Conservation (phyloP, 2,797 vertebrate genomes). For the Pseudochirops corinnae region DNA sequence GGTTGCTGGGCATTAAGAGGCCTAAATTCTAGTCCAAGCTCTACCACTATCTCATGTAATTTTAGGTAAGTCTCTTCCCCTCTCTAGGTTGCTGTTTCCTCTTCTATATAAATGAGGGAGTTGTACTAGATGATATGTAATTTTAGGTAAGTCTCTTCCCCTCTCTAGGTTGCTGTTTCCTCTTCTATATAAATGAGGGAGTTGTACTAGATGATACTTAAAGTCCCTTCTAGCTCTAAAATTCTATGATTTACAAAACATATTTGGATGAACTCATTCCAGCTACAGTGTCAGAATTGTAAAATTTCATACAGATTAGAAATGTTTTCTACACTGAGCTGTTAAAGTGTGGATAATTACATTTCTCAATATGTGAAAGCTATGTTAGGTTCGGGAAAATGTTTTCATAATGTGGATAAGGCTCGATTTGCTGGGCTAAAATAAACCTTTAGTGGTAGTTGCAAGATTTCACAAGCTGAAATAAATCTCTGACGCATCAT, state of each 20-base stretch:
- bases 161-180: background rate
- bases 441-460: conserved; percentile 60
- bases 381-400: conserved; percentile 33
- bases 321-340: conserved; percentile 65
- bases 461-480: conserved; percentile 44
- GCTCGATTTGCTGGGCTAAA: conserved; percentile 48
- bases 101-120: background rate
- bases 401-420: conserved; percentile 44
- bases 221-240: background rate
- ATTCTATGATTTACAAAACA: background rate
- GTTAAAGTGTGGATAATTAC: conserved; percentile 63
- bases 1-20: background rate
- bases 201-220: background rate
- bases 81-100: background rate
- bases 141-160: background rate
- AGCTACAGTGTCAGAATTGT: conserved; percentile 62
- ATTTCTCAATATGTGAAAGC: conserved; percentile 47
- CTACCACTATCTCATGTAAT: background rate
- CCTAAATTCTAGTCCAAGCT: background rate
- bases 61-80: background rate
- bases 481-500: background rate
- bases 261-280: conserved; percentile 61
- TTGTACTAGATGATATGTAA: background rate
- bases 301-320: conserved; percentile 66
- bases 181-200: background rate